Base-by-base conservation (phyloP, 2,888 invertebrate genomes). In the Ectropis crepuscularia region DNA sequence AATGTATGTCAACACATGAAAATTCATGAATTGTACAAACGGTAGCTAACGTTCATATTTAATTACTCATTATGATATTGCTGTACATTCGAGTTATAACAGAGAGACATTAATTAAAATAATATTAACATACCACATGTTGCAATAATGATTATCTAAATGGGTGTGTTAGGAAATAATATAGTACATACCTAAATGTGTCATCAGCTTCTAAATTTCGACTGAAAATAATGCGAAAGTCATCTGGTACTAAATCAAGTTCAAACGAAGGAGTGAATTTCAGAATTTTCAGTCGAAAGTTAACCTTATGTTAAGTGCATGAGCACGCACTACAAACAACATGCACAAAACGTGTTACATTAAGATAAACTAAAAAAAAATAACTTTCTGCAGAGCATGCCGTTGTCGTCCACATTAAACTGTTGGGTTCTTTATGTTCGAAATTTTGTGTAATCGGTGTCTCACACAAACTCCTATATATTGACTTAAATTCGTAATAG, bases 361-460 rank as follows among this genome's bases (percentile, higher is more conserved):
- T 69, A 72, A 70, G 65, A 63, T 61, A 62, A 71, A 62, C 54
- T 70, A 72, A 69, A 68, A 68, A 73, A 71, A 69, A 77, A 75
- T 79, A 78, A 80, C 81, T 78, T 80, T 83, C 81, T 87, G 87
- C 90, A 86, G 90, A 88, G 91, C 91, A 92, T 91, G 91, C 89
- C 77, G 88, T 83, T 83, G 78, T 84, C 83, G 83, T 85, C 85
- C 81, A 82, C 77, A 77, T 81, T 77, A 72, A 77, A 85, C 80
- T 84, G 78, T 83, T 86, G 78, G 79, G 78, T 84, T 82, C 78
- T 81, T 81, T 85, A 79, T 85, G 79, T 85, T 85, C 73, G 73
- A 63, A 65, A 75, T 79, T 81, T 78, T 80, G 74, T 77, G 77
- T 72, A 67, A 72, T 70, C 68, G 63, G 68, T 61, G 65, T 85